A percentile compares a stretch with the other conserved stretches of the same genome.
These are phyloP conservation scores for Graphium colonna DNA, from an alignment of 2,888 invertebrate species.

Conservation along the genomic window DNA sequence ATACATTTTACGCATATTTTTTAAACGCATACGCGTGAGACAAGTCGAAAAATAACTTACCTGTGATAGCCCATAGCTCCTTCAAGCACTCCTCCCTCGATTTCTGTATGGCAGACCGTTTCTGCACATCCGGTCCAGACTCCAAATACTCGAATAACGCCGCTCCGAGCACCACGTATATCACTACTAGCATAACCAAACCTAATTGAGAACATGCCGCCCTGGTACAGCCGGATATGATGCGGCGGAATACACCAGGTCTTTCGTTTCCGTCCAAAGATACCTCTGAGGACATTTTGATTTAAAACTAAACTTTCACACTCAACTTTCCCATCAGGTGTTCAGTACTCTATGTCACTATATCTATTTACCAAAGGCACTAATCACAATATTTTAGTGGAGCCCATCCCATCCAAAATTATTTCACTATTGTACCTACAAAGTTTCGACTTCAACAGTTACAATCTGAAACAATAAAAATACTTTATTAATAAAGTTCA, in stretches of 20 bases:
- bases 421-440: not conserved
- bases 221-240: slow-evolving; percentile 64
- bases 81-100: slow-evolving; percentile 84
- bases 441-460: not conserved
- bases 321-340: not conserved
- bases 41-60: slow-evolving; percentile 66
- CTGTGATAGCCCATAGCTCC: slow-evolving; percentile 90
- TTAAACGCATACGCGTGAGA: too few relatives aligned
- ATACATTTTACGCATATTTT: too few relatives aligned
- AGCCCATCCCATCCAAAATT: not conserved
- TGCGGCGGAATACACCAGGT: slow-evolving; percentile 55
- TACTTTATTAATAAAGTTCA: not conserved
- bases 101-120: slow-evolving; percentile 81
- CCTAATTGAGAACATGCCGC: slow-evolving; percentile 85
- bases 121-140: slow-evolving; percentile 83
- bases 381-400: not conserved
- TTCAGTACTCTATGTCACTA: not conserved
- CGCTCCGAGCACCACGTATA: slow-evolving; percentile 87
- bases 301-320: slow-evolving; percentile 21
- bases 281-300: slow-evolving; percentile 67
- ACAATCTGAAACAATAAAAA: slow-evolving; percentile 20
- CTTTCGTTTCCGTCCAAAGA: slow-evolving; percentile 66
- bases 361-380: not conserved
- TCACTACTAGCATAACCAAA: slow-evolving; percentile 85
- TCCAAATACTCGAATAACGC: slow-evolving; percentile 87